These are phyloP conservation scores for Drosophila sucinea DNA, from an alignment of 1,140 invertebrate genomes.

Conservation along the genomic window DNA sequence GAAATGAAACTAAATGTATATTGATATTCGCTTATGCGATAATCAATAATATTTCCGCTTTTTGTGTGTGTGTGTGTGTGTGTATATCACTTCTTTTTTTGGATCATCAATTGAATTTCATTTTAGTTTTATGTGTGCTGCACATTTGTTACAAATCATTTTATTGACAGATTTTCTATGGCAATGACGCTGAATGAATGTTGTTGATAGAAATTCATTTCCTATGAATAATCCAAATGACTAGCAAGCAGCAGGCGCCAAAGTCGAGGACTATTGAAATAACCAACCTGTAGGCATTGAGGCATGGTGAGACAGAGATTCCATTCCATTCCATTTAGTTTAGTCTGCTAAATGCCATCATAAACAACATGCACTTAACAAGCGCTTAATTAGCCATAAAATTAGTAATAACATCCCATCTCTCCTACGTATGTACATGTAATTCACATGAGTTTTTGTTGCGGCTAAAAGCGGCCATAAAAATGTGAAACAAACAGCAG, in stretches of 20 bases:
- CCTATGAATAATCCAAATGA: slow-evolving; percentile 40
- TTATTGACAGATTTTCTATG: slow-evolving; percentile 71
- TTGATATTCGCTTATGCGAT: slow-evolving; percentile 57
- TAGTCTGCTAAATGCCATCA: slow-evolving; percentile 6
- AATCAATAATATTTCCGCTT: slow-evolving; percentile 74
- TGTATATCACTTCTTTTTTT: background rate
- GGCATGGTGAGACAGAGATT: background rate
- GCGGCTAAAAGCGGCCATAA: slow-evolving; percentile 14
- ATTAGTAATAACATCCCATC: slow-evolving; percentile 41
- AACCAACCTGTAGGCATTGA: slow-evolving; percentile 1
- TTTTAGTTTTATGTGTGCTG: slow-evolving; percentile 14
- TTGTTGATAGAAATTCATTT: slow-evolving; percentile 37
- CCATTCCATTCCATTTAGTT: background rate
- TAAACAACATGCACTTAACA: slow-evolving; percentile 3
- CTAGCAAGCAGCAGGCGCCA: slow-evolving; percentile 3
- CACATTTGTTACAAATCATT: slow-evolving; percentile 46
- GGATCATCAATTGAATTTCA: slow-evolving; percentile 29
- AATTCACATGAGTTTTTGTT: slow-evolving; percentile 12
- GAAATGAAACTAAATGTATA: slow-evolving; percentile 62
- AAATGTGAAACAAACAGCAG: slow-evolving; percentile 25
- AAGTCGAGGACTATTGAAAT: too few relatives aligned
- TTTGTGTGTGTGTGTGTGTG: background rate
- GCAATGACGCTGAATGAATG: slow-evolving; percentile 50
- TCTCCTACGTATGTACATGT: background rate
- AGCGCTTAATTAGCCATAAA: slow-evolving; percentile 38